phyloP scores from a whole-genome alignment of 2,113 vertebrate species.

The Chaetodon trifascialis region DNA sequence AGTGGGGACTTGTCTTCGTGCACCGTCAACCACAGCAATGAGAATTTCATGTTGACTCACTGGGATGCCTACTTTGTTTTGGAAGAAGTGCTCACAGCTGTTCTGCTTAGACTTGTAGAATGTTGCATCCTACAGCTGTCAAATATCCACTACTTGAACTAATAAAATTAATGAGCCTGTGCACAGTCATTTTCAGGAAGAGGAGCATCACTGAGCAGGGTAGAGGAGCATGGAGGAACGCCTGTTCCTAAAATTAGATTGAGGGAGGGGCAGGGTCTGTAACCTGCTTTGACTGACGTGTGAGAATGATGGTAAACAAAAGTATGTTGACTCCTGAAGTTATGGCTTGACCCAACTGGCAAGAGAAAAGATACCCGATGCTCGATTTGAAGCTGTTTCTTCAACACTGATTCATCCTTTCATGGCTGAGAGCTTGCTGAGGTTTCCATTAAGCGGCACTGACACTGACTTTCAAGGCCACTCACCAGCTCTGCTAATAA shows the following conservation, averaged over 20 bases:
- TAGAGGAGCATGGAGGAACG: constrained; percentile 18
- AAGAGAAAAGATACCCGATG: neutral
- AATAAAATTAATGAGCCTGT: neutral
- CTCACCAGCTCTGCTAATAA: neutral
- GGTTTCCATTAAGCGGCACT: neutral
- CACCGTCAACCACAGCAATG: constrained; percentile 17
- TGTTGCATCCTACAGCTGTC: neutral
- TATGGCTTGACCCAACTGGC: neutral
- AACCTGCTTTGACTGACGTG: constrained; percentile 10
- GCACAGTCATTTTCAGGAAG: constrained; percentile 11
- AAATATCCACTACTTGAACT: constrained; percentile 14
- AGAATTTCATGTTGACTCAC: constrained; percentile 17
- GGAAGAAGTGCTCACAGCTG: neutral
- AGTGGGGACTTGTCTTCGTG: neutral
- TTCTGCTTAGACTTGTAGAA: neutral
- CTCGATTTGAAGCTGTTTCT: neutral
- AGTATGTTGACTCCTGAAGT: neutral
- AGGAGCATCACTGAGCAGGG: neutral
- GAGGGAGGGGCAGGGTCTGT: constrained; percentile 25
- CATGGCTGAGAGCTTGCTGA: neutral
- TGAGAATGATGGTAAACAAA: constrained; percentile 17
- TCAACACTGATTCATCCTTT: neutral
- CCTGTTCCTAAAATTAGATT: constrained; percentile 55
- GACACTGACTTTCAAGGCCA: neutral
- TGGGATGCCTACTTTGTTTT: neutral